Percentiles rank a stretch among this genome's conserved stretches.
Conservation (phyloP, 1,140 invertebrate species). For the Ganaspis sp. region DNA sequence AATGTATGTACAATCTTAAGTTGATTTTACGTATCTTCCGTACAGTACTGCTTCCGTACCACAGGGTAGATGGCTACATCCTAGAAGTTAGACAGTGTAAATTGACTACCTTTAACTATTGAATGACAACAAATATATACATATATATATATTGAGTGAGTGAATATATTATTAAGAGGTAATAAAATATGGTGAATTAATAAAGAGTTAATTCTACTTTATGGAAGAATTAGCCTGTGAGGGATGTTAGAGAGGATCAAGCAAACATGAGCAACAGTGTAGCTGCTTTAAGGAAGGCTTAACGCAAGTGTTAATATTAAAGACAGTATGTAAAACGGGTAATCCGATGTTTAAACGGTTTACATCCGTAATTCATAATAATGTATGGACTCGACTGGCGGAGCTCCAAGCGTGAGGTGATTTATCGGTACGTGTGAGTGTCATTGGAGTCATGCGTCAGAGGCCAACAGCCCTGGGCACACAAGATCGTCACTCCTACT, state of each 20-base stretch:
- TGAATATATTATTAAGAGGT: background rate
- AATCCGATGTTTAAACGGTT: slow-evolving; percentile 75
- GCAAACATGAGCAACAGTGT: slow-evolving; percentile 23
- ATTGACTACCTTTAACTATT: too few relatives aligned
- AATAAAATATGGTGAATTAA: background rate
- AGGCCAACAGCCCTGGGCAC: slow-evolving; percentile 33
- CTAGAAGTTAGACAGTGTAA: too few relatives aligned
- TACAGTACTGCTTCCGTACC: too few relatives aligned
- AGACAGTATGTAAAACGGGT: slow-evolving; percentile 73
- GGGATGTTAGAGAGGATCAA: background rate
- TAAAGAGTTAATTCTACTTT: slow-evolving; percentile 11
- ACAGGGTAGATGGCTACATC: too few relatives aligned
- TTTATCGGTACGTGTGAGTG: slow-evolving; percentile 73
- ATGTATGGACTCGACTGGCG: slow-evolving; percentile 70
- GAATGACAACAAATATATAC: background rate
- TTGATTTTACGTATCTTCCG: too few relatives aligned
- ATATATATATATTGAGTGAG: background rate
- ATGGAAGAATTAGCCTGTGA: background rate
- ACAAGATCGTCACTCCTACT: background rate
- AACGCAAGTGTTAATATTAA: slow-evolving; percentile 70
- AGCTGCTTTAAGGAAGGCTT: slow-evolving; percentile 57
- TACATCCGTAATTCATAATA: slow-evolving; percentile 74
- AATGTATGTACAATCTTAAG: too few relatives aligned
- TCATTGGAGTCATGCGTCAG: slow-evolving; percentile 73
- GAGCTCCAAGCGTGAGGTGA: slow-evolving; percentile 62